Evolutionary conservation across 2,113 vertebrate genomes (phyloP).

Genomic region (Stomatorhinus ivindoensis): DNA sequence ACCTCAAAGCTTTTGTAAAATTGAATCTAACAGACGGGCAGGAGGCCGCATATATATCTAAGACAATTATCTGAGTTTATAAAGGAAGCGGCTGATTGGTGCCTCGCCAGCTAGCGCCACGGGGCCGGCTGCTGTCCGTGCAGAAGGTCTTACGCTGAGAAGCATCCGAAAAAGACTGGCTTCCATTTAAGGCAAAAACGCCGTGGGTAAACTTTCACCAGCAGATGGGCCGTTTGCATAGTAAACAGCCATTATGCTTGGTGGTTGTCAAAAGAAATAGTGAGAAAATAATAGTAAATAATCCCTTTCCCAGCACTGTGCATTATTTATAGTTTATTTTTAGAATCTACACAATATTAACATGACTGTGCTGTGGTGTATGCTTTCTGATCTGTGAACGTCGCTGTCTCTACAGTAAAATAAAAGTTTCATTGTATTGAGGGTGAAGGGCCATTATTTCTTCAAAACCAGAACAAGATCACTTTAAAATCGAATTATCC

Average conservation of each 20-base stretch:
- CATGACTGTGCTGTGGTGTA: background rate
- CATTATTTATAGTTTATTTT: background rate
- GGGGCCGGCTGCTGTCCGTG: background rate
- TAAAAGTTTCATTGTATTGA: background rate
- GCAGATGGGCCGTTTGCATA: constrained; percentile 11
- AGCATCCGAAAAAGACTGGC: background rate
- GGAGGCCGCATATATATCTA: background rate
- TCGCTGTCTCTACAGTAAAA: background rate
- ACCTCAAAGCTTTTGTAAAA: background rate
- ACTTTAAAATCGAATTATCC: background rate
- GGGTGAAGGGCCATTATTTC: background rate
- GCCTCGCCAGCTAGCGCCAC: background rate
- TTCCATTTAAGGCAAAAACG: background rate
- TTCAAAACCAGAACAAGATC: background rate
- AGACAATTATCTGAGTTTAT: background rate
- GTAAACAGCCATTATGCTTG: constrained; percentile 1
- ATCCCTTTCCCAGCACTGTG: background rate
- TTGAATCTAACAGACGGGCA: background rate
- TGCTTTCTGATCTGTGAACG: background rate
- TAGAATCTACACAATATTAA: background rate
- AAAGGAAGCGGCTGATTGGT: background rate
- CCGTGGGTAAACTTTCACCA: background rate
- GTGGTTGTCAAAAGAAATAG: background rate
- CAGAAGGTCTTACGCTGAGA: background rate
- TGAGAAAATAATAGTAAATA: background rate